Evolutionary conservation across 1,140 invertebrate genomes (phyloP), one percentile per base, ranked within the genome.

Genomic region (Drosophila neocordata): DNA sequence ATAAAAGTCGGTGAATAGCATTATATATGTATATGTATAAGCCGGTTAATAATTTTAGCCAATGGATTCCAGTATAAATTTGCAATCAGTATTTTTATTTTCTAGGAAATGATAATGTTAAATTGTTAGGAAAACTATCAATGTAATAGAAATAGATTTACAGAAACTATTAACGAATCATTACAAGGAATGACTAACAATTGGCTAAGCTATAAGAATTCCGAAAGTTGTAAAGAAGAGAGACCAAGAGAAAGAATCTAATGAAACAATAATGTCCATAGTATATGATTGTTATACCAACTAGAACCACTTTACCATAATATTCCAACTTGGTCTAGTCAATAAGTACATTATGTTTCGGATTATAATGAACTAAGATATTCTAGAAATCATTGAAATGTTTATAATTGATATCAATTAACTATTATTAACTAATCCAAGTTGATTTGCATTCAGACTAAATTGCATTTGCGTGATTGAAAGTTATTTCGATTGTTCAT

Each of bases 401-500:
- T 31, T 6, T 31, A 12, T 35, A 1, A 35, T 35, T 12, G 34
- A 20, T 1, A 18, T 20, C 8, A 48, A 20, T 48, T 20, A 9
- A 11, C 2, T 11, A 9, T 2, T 48, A 48, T 48, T 48, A 48
- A 48, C 41, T 48, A 48, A 48, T 48, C 41, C 12, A 27, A 53
- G 24, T 4, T 11, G 20, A 51, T 51, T 51, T 22, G 27, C 24
- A 31, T 34, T 34, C 1, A 53, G n/a, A 31, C n/a, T 3, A 34
- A 56, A 34, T 34, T 56, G 53, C 44, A 5, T 4, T 20, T 65
- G 64, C 65, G 55, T 51, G 41, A 52, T 60, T 56, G 65, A 77
- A 85, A 85, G 68, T 65, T 71, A 56, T 57, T 70, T 87, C 57
- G 6, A 7, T 31, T 31, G 1, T 4, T 4, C 4, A 31, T 31